Evolutionary conservation across 2,113 vertebrate genomes (phyloP), one percentile per base, ranked within the genome.

Genomic region (Scomber scombrus): DNA sequence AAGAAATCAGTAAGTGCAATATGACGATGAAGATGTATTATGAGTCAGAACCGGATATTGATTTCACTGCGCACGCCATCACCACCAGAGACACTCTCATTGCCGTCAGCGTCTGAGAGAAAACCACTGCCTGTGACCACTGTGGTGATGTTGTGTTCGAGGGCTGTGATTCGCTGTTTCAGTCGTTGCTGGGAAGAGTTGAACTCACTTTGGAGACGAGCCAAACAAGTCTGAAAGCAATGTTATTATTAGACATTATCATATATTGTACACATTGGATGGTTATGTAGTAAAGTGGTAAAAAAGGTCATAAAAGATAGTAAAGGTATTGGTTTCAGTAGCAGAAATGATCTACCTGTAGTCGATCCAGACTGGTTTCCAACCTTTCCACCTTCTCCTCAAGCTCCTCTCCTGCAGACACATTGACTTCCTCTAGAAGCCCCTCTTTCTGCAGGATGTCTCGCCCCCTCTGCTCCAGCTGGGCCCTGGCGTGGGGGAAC

Each of bases 391-490:
- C 75, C 89, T 96, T 99, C 80, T 98, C 96, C 74, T 97, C 96
- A 3, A 96, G 11, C 0, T 94, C 91, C 66, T 94, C 95, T 43
- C 91, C 95, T 18, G 16, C 88, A 63, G 91, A 95, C n/a, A 95
- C 93, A 16, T 88, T 95, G 1, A 93, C 90, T 80, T 99, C 97
- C 75, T 99, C 98, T 81, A 99, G 90, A 34, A 99, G 91, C n/a
- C 98, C 98, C 88, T 99, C 98, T 82, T 99, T 99, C 80, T 89
- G 93, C n/a, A 99, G 93, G 75, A 99, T 98, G 90, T 98, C 97
- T 57, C 95, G 89, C 34, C 98, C 98, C 56, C 97, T 95, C 85
- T 98, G 97, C 86, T 99, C 98, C 85, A 99, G 92, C 83, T 97
- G 93, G 50, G 94, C 96, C 92, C 97, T 97, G 84, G 98, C 98